These are phyloP conservation scores for Turritopsis rubra DNA, from an alignment of 30 jellyfish, hydroid and myxozoan genomes.

Conservation along the genomic window DNA sequence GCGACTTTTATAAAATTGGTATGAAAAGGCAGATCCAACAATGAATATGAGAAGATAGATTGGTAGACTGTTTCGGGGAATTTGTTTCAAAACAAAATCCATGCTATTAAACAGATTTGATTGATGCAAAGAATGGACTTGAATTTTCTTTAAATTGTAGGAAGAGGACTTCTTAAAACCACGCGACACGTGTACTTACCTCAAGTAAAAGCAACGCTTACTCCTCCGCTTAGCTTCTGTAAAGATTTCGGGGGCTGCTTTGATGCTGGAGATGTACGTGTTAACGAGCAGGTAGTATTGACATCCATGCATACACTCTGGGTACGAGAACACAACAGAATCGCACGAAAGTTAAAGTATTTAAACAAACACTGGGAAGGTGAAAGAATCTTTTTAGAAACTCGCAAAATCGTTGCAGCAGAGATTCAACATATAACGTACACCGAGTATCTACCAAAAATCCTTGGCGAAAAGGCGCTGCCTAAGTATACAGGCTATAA, in stretches of 20 bases:
- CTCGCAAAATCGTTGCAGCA: constrained; percentile 70
- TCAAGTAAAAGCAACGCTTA: constrained; percentile 34
- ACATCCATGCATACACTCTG: constrained; percentile 70
- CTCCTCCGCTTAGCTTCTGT: constrained; percentile 71
- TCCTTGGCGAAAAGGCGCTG: constrained; percentile 45
- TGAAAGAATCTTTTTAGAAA: constrained; percentile 52
- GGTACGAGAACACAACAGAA: constrained; percentile 77
- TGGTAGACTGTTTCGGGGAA: too few relatives aligned
- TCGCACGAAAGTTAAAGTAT: constrained; percentile 43
- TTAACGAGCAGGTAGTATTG: constrained; percentile 60
- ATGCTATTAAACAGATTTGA: not conserved
- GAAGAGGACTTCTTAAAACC: constrained; percentile 50
- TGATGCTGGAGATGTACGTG: constrained; percentile 85
- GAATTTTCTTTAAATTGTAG: constrained; percentile 15
- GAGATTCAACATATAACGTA: constrained; percentile 70
- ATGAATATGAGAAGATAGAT: too few relatives aligned
- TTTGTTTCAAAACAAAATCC: too few relatives aligned
- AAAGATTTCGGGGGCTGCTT: constrained; percentile 75
- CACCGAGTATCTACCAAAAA: constrained; percentile 65
- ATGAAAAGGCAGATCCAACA: too few relatives aligned
- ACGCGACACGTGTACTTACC: constrained; percentile 46
- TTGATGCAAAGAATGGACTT: not conserved
- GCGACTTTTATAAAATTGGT: too few relatives aligned
- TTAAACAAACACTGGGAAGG: constrained; percentile 72
- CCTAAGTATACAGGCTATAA: constrained; percentile 69